phyloP scores from a whole-genome alignment of 2,797 vertebrate species.

The Alosa sapidissima region DNA sequence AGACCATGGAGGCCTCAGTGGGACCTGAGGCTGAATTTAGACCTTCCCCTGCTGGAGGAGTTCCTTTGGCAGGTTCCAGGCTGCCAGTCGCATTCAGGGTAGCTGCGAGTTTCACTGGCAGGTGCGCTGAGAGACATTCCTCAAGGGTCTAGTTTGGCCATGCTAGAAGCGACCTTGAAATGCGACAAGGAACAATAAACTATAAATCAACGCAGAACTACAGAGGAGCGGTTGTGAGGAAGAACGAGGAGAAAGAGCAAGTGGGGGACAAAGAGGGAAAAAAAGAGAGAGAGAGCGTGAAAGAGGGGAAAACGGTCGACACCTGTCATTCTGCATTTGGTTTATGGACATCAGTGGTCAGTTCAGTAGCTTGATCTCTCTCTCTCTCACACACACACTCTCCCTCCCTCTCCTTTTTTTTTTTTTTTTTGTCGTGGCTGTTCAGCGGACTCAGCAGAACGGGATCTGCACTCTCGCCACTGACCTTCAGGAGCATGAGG shows the following conservation, averaged over 20 bases:
- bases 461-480: slow-evolving; percentile 59
- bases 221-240: slow-evolving; percentile 20
- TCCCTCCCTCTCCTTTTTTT: background rate
- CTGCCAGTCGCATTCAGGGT: slow-evolving; percentile 44
- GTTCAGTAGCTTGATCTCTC: slow-evolving; percentile 58
- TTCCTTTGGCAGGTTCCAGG: slow-evolving; percentile 38
- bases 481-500: slow-evolving; percentile 65
- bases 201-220: slow-evolving; percentile 67
- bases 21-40: slow-evolving; percentile 51
- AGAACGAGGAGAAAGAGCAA: background rate
- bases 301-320: slow-evolving; percentile 51
- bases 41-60: slow-evolving; percentile 46
- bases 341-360: slow-evolving; percentile 68
- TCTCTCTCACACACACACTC: slow-evolving; percentile 6
- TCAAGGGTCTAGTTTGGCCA: slow-evolving; percentile 63
- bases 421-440: slow-evolving; percentile 26
- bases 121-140: slow-evolving; percentile 57
- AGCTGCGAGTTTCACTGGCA: slow-evolving; percentile 53
- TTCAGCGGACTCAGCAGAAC: slow-evolving; percentile 76
- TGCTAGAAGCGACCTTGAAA: slow-evolving; percentile 73
- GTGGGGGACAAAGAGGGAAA: slow-evolving; percentile 28
- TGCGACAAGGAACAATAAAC: slow-evolving; percentile 72
- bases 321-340: slow-evolving; percentile 74
- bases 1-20: slow-evolving; percentile 47
- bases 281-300: slow-evolving; percentile 33